phyloP scores from a whole-genome alignment of 2,888 invertebrate species.

The Platyscelio sp. region DNA sequence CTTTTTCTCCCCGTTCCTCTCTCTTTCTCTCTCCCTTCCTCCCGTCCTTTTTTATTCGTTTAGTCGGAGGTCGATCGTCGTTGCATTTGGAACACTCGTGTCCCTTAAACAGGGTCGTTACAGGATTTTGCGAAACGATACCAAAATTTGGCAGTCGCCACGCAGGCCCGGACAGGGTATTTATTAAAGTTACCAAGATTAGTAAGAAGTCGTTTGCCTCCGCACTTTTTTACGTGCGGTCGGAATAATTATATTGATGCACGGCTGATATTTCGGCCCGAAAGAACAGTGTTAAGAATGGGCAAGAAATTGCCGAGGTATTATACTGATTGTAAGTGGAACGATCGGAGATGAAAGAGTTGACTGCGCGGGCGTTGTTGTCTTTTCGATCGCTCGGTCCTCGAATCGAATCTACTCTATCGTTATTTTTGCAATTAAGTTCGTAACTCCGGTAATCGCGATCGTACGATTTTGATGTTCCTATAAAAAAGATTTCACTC shows the following conservation, averaged over 20 bases:
- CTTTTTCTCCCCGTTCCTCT: slow-evolving; percentile 13
- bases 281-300: slow-evolving; percentile 19
- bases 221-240: slow-evolving; percentile 28
- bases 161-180: slow-evolving; percentile 3
- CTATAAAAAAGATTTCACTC: too few species aligned
- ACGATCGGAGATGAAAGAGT: too few species aligned
- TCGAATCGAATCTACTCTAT: too few species aligned
- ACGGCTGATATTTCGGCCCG: slow-evolving; percentile 20
- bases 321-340: too few species aligned
- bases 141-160: slow-evolving; percentile 31
- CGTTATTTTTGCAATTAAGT: too few species aligned
- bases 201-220: slow-evolving; percentile 21
- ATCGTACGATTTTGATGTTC: too few species aligned
- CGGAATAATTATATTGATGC: slow-evolving; percentile 34
- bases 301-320: too few species aligned
- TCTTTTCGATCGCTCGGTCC: too few species aligned
- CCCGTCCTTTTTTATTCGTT: not conserved
- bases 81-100: slow-evolving; percentile 40
- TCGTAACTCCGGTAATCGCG: too few species aligned
- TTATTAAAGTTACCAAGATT: slow-evolving; percentile 49
- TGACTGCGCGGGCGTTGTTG: too few species aligned
- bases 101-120: slow-evolving; percentile 46
- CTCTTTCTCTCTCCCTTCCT: not conserved
- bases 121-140: slow-evolving; percentile 28
- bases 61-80: slow-evolving; percentile 8